These are phyloP conservation scores for Seriola dumerili DNA, from an alignment of 2,113 vertebrate species.

Conservation along the genomic window DNA sequence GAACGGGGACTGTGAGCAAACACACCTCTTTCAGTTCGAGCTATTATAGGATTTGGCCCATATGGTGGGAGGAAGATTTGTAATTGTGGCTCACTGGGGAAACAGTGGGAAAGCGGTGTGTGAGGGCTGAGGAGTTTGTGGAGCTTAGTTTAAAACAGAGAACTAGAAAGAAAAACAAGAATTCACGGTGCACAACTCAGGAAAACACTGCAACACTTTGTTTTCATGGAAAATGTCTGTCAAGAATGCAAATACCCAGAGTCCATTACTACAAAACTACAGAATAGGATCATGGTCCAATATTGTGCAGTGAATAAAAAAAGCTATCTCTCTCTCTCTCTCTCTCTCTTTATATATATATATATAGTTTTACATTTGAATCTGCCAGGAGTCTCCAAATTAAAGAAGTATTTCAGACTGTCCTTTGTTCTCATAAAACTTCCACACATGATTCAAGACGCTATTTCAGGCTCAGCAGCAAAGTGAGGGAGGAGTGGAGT, in stretches of 20 bases:
- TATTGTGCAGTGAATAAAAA: slow-evolving; percentile 11
- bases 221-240: slow-evolving; percentile 31
- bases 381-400: background rate
- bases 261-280: slow-evolving; percentile 7
- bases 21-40: slow-evolving; percentile 67
- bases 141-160: slow-evolving; percentile 38
- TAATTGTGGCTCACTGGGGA: slow-evolving; percentile 67
- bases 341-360: background rate
- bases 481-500: slow-evolving; percentile 31
- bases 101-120: slow-evolving; percentile 47
- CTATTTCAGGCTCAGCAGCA: slow-evolving; percentile 44
- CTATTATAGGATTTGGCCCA: slow-evolving; percentile 70
- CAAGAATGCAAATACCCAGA: background rate
- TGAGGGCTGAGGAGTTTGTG: slow-evolving; percentile 45
- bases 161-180: slow-evolving; percentile 27
- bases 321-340: background rate
- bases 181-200: slow-evolving; percentile 1
- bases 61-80: slow-evolving; percentile 70
- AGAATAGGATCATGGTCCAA: background rate
- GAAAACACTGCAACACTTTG: slow-evolving; percentile 25
- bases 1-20: slow-evolving; percentile 72
- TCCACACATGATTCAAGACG: slow-evolving; percentile 32
- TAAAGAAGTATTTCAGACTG: slow-evolving; percentile 9
- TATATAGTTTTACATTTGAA: background rate
- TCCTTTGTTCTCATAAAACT: slow-evolving; percentile 48